Percentiles rank a stretch among this genome's conserved stretches.
Evolutionary conservation across 1,140 invertebrate genomes (phyloP).

Genomic region (Littorina saxatilis): DNA sequence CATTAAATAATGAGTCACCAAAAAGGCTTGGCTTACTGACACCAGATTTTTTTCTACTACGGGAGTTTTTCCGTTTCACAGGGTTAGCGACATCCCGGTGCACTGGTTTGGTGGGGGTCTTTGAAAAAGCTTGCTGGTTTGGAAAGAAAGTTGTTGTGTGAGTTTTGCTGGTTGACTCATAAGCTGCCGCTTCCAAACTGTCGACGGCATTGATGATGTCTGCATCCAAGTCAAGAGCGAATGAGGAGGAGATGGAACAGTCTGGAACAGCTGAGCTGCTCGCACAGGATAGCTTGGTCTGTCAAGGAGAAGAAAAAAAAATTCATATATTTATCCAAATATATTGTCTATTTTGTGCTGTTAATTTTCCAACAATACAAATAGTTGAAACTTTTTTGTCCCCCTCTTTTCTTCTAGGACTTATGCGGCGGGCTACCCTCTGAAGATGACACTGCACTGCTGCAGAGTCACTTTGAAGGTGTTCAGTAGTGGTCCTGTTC

Average conservation of each 20-base stretch:
- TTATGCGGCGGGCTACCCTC: no score
- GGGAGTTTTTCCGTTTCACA: slow-evolving; percentile 4
- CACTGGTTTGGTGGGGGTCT: not conserved
- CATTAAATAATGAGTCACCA: not conserved
- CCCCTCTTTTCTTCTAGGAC: no score
- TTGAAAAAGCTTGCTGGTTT: not conserved
- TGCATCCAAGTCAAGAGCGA: slow-evolving; percentile 49
- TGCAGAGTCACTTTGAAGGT: no score
- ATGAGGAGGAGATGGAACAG: slow-evolving; percentile 50
- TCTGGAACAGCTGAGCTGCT: slow-evolving; percentile 4
- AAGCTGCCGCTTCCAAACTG: slow-evolving; percentile 40
- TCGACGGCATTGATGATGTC: slow-evolving; percentile 56
- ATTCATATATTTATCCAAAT: no score
- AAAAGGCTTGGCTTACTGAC: slow-evolving; percentile 19
- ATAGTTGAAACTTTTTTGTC: no score
- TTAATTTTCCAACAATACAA: no score
- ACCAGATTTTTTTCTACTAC: slow-evolving; percentile 8
- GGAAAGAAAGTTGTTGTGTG: not conserved
- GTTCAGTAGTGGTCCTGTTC: no score
- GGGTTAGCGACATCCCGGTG: slow-evolving; percentile 2
- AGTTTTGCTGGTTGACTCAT: not conserved
- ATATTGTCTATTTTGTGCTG: no score
- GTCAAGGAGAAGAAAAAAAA: no score
- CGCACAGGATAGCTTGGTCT: not conserved
- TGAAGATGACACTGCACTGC: no score